Conservation (phyloP, 2,113 vertebrate species). For the Menura novaehollandiae region DNA sequence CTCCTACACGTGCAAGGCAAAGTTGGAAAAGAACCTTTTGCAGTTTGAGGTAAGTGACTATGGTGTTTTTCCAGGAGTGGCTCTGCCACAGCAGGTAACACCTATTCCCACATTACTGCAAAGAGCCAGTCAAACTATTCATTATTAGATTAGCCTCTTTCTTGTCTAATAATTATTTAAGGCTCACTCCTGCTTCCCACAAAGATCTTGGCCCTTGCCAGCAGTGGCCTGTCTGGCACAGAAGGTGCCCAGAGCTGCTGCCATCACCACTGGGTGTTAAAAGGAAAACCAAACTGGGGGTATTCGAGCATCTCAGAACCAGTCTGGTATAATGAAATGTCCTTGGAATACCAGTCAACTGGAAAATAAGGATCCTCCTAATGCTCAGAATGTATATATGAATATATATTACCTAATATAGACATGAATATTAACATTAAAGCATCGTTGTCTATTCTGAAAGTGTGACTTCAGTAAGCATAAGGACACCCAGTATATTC, state of each 20-base stretch:
- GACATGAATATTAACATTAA: background rate
- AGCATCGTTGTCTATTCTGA: background rate
- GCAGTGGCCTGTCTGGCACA: background rate
- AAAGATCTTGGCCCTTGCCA: background rate
- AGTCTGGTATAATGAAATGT: background rate
- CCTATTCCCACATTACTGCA: background rate
- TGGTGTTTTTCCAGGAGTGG: accelerated
- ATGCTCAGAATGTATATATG: background rate
- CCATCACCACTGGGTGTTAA: too few species aligned
- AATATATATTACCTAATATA: background rate
- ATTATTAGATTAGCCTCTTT: background rate
- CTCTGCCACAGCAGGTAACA: background rate
- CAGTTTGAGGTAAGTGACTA: background rate
- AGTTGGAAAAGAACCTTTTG: background rate
- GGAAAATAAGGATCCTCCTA: background rate
- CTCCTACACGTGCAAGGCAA: background rate
- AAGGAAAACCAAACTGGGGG: too few species aligned
- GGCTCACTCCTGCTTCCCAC: background rate
- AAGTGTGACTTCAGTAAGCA: background rate
- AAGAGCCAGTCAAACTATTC: background rate
- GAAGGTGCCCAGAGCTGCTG: background rate
- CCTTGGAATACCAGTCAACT: background rate
- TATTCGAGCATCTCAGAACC: background rate
- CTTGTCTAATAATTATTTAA: background rate
- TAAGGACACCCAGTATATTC: background rate